Conservation (phyloP, 2,113 vertebrate genomes). For the Mobula hypostoma region DNA sequence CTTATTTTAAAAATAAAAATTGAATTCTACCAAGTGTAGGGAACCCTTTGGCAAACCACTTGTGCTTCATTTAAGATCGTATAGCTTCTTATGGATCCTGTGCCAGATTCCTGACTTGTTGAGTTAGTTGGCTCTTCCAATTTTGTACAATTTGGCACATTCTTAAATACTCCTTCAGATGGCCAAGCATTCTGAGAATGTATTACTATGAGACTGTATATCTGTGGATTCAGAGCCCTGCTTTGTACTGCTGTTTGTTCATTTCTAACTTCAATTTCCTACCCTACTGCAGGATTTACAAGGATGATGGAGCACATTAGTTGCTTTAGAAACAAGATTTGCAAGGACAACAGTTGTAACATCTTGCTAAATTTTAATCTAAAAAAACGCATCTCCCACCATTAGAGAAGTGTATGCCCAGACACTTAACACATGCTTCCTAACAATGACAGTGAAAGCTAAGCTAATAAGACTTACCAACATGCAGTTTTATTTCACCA, state of each 20-base stretch:
- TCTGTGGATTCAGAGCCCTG: background rate
- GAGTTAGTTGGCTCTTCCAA: background rate
- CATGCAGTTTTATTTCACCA: too few relatives aligned
- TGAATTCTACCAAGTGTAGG: too few relatives aligned
- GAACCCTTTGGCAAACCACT: too few relatives aligned
- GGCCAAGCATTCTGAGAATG: background rate
- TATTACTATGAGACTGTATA: background rate
- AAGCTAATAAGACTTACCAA: too few relatives aligned
- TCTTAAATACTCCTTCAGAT: background rate
- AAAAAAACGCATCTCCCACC: background rate
- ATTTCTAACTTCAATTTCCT: background rate
- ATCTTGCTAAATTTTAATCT: background rate
- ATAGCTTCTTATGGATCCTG: background rate
- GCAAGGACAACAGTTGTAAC: background rate
- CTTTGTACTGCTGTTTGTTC: background rate
- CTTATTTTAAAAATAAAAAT: too few relatives aligned
- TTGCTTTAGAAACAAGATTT: background rate
- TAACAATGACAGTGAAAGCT: too few relatives aligned
- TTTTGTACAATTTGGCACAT: background rate
- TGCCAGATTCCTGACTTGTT: background rate
- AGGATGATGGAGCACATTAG: background rate
- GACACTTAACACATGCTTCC: too few relatives aligned
- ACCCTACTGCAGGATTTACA: background rate
- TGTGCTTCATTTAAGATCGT: background rate
- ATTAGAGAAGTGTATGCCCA: background rate